These are phyloP conservation scores for Nebria brevicollis DNA, from an alignment of 2,888 invertebrate species.

Conservation along the genomic window DNA sequence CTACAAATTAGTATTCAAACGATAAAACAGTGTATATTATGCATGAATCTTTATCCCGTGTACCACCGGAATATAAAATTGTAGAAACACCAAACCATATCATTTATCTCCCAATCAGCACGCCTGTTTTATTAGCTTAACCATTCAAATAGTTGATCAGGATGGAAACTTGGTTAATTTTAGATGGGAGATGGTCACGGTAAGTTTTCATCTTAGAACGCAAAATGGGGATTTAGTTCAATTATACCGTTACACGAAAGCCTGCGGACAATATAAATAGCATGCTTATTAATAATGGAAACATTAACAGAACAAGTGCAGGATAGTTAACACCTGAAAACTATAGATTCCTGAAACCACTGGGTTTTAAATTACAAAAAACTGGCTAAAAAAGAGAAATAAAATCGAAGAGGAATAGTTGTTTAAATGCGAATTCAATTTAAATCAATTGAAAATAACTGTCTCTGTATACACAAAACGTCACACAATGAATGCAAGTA, in stretches of 20 bases:
- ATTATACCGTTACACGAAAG: too few relatives aligned
- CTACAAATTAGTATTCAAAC: constrained; percentile 47
- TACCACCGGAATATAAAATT: constrained; percentile 2
- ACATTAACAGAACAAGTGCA: too few relatives aligned
- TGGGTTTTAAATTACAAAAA: constrained; percentile 16
- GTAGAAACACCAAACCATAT: constrained; percentile 49
- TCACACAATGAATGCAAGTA: background rate
- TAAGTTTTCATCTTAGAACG: constrained; percentile 45
- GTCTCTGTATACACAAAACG: background rate
- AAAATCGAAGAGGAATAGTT: background rate
- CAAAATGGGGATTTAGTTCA: too few relatives aligned
- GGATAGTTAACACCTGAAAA: constrained; percentile 16
- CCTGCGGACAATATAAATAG: too few relatives aligned
- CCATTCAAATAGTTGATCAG: constrained; percentile 40
- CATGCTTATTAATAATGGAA: too few relatives aligned
- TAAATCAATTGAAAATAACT: constrained; percentile 7
- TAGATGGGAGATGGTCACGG: constrained; percentile 47
- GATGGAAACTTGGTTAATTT: constrained; percentile 46
- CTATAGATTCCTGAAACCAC: constrained; percentile 3
- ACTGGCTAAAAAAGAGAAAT: background rate
- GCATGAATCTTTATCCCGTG: constrained; percentile 49
- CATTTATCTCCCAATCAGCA: constrained; percentile 49
- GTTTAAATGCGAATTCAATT: constrained; percentile 17
- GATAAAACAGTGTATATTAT: constrained; percentile 48
- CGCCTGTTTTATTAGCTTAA: constrained; percentile 6